Evolutionary conservation across 2,888 invertebrate genomes (phyloP), one percentile per base, ranked within the genome.

Genomic region (Cerastis rubricosa): DNA sequence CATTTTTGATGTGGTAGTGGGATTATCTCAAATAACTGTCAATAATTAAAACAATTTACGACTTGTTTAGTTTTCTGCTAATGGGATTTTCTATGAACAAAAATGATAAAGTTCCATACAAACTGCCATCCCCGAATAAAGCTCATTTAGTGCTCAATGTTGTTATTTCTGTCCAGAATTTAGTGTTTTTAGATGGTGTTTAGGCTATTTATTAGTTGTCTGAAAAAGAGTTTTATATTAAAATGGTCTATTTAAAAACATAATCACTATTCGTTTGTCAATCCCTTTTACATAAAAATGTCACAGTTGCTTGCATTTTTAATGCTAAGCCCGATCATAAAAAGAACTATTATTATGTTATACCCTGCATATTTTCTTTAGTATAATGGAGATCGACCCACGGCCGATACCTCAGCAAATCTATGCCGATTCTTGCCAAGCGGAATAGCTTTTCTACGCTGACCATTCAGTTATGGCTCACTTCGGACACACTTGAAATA

Each of bases 391-490:
- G n/a, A 57, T 65, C 57, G 54, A 43, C 22, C 6, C 35, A 35
- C 17, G 35, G 54, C 22, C 63, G 22, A 43, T 71, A 49, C 47
- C 40, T 67, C 47, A 25, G 47, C 54, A 49, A 72, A 68, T 72
- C 54, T 54, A 73, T 79, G 49, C 54, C 22, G 25, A 64, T 68
- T 45, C 47, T 68, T 68, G 49, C 49, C 73, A 79, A 73, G 67
- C 29, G 57, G 47, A 79, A 63, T 49, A 78, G 71, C 43, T 66
- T 63, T 78, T 67, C 47, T 43, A 57, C 43, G 78, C 67, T 79
- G 63, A 63, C 67, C 78, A 78, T 72, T 78, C 72, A 54, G 67
- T 78, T 63, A 67, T 54, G 22, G 29, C 22, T 67, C 45, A 67
- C 49, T 79, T 67, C n/a, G n/a, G 29, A 29, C 40, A 61, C 51